Evolutionary conservation across 1,140 invertebrate species (phyloP).

Genomic region (Drosophila fuyamai): DNA sequence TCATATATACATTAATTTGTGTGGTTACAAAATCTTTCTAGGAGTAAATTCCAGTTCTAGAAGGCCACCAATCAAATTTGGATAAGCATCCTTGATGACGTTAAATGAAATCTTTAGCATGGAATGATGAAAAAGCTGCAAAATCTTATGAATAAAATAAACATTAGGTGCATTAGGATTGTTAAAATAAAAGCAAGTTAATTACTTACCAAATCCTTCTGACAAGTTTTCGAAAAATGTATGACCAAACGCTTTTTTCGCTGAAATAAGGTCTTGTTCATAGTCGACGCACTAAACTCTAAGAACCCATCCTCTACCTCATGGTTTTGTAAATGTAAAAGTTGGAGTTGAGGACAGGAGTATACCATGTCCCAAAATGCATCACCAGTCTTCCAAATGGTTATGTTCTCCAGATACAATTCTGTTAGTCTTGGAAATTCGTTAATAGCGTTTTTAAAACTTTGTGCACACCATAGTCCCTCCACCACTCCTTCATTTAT

Average conservation of each 20-base stretch:
- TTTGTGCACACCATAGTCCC: neutral
- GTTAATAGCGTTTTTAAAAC: slow-evolving; percentile 9
- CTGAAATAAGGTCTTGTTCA: slow-evolving; percentile 1
- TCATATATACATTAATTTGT: no score
- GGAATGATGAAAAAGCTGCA: slow-evolving; percentile 5
- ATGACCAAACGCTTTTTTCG: neutral
- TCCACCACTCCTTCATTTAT: slow-evolving; percentile 19
- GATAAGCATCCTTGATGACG: neutral
- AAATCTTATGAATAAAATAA: slow-evolving; percentile 4
- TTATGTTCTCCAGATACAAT: slow-evolving; percentile 7
- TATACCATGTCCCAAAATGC: slow-evolving; percentile 24
- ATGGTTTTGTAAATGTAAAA: neutral
- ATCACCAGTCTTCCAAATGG: slow-evolving; percentile 8
- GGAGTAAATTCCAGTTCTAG: slow-evolving; percentile 12
- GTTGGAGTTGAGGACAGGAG: slow-evolving; percentile 15
- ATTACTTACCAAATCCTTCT: slow-evolving; percentile 10
- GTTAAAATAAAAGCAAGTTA: neutral
- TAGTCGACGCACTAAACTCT: neutral
- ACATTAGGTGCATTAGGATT: no score
- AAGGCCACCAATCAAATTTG: neutral
- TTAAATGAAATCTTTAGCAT: slow-evolving; percentile 31
- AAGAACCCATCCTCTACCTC: slow-evolving; percentile 1
- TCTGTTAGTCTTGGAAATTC: slow-evolving; percentile 15
- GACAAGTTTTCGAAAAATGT: slow-evolving; percentile 10
- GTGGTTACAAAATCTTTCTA: no score